Base-by-base conservation (phyloP, 1,140 invertebrate genomes). In the Lasioglossum albipes region DNA sequence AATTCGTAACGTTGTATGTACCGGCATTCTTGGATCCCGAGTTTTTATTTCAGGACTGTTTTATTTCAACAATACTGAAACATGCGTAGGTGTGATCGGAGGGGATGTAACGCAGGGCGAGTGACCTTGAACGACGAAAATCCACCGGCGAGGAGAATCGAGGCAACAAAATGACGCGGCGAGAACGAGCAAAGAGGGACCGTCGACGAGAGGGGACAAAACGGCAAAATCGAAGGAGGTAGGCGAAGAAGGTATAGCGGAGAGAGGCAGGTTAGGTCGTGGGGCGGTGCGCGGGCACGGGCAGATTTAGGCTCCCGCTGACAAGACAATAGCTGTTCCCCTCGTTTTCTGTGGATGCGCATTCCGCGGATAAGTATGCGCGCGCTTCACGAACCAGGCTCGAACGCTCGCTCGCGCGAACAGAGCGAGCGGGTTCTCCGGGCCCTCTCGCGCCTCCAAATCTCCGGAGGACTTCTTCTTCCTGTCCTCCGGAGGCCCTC, bases 281-380 rank as follows among this genome's bases (percentile, higher is more conserved):
- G 88, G 90, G 88, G 89, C 90, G 90, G 91, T 91, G 88, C 86
- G 81, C 86, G 88, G 75, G 85, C 86, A 92, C 86, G 88, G 75
- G 85, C 86, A 92, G 91, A 92, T 92, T 92, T 92, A 91, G 86
- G 90, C 90, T 88, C 87, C 87, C 84, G 87, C 89, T 92, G 90
- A 92, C 91, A 92, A 92, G 91, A 91, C 91, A 91, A 91, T 91
- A 91, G 91, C 86, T 84, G 87, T 90, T 89, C 89, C 85, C 82
- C 88, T 88, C 89, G 82, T 88, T 87, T 87, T 87, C 87, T 86
- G 85, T 79, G 86, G 83, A 89, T 83, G 88, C 81, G 84, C 89
- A 91, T 91, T 90, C 90, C 89, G 81, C 84, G 84, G 75, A 36
- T 74, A 80, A 84, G 87, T 89, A 88, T 89, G 87, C 84, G 75